Evolutionary conservation across 2,113 vertebrate genomes (phyloP).

Genomic region (Donacobius atricapilla): DNA sequence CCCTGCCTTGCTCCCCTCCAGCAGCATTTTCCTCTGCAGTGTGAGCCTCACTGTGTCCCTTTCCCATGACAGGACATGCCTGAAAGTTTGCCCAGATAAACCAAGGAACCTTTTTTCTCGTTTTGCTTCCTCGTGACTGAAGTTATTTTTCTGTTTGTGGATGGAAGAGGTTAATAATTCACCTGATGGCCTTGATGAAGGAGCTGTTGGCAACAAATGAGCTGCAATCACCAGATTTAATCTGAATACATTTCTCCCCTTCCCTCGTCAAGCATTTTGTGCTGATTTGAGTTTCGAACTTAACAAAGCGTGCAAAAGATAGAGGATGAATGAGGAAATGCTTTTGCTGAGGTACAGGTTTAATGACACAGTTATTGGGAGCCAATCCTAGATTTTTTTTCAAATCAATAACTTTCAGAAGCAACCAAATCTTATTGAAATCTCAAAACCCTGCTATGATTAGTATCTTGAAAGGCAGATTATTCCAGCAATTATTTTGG

Average conservation of each 20-base stretch:
- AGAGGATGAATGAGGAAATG: background rate
- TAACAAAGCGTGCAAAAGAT: background rate
- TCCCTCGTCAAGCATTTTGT: background rate
- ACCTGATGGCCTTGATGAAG: slow-evolving; percentile 19
- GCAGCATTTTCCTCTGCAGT: background rate
- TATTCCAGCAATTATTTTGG: background rate
- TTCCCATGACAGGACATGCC: background rate
- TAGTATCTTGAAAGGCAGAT: background rate
- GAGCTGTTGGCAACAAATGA: background rate
- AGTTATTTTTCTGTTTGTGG: slow-evolving; percentile 18
- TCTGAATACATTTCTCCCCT: background rate
- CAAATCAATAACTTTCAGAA: background rate
- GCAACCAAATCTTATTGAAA: background rate
- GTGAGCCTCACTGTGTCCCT: background rate
- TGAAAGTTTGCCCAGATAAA: background rate
- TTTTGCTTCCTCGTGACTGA: background rate
- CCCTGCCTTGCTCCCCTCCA: background rate
- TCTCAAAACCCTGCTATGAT: background rate
- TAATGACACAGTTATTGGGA: background rate
- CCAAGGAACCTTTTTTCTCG: background rate
- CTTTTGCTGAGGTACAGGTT: background rate
- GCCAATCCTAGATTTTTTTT: background rate
- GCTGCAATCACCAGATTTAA: slow-evolving; percentile 17
- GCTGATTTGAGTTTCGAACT: background rate
- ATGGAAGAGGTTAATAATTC: slow-evolving; percentile 52